Evolutionary conservation across 2,113 vertebrate species (phyloP).

Genomic region (Dipodomys ordii): DNA sequence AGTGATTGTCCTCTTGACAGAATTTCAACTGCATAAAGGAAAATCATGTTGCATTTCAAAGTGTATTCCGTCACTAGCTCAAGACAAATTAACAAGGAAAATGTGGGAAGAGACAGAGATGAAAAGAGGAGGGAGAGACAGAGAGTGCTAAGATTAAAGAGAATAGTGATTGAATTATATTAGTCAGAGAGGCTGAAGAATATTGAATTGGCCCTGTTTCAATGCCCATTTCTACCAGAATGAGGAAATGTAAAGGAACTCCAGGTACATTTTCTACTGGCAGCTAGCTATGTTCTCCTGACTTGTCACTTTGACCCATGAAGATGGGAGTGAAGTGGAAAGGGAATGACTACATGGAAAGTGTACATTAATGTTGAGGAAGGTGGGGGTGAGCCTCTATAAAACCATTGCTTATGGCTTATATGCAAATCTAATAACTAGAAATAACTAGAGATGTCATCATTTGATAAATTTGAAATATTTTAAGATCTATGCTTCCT

Average conservation of each 20-base stretch:
- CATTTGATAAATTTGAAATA: conserved; percentile 49
- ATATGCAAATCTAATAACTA: neutral
- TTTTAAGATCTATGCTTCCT: conserved; percentile 52
- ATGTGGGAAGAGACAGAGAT: neutral
- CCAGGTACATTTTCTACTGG: conserved; percentile 20
- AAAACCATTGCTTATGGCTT: conserved; percentile 28
- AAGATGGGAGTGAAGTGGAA: neutral
- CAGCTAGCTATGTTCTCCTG: neutral
- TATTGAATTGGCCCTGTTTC: conserved; percentile 9
- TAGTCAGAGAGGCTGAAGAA: conserved; percentile 36
- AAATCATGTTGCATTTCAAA: conserved; percentile 53
- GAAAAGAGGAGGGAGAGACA: neutral
- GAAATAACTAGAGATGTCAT: neutral
- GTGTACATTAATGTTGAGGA: neutral
- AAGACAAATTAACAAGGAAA: conserved; percentile 8
- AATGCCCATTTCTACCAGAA: conserved; percentile 12
- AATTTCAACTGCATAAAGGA: conserved; percentile 1
- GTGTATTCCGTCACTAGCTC: conserved; percentile 56
- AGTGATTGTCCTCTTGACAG: conserved; percentile 49
- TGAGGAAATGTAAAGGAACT: conserved; percentile 1
- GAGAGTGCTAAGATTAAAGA: neutral
- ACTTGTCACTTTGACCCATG: neutral
- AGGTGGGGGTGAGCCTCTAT: neutral
- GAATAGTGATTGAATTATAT: conserved; percentile 35
- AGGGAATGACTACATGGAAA: neutral